A percentile compares a stretch with the other conserved stretches of the same genome.
Conservation (phyloP, 2,113 vertebrate species). For the Tragelaphus buxtoni region DNA sequence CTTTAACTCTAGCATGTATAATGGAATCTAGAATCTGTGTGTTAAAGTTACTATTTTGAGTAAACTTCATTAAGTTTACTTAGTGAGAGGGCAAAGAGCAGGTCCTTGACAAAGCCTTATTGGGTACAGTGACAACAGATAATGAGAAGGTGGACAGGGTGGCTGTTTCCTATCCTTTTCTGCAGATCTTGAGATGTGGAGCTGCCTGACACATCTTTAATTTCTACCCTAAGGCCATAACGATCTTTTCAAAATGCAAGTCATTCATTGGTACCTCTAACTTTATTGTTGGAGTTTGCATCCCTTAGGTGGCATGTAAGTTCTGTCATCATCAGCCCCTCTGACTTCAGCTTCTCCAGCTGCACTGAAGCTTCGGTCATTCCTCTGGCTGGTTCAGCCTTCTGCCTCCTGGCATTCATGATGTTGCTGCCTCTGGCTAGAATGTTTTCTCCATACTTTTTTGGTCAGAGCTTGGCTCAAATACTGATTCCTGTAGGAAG, state of each 20-base stretch:
- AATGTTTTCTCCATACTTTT: not conserved
- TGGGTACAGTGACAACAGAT: not conserved
- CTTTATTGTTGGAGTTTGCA: not conserved
- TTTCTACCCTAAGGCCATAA: not conserved
- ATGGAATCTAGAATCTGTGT: not conserved
- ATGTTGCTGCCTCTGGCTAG: not conserved
- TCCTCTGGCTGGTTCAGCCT: not conserved
- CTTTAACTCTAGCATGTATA: not conserved
- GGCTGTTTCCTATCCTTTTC: not conserved
- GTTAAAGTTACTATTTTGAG: constrained; percentile 1
- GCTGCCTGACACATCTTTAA: not conserved
- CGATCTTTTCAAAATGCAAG: constrained; percentile 16
- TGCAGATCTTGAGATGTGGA: not conserved
- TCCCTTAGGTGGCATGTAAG: no score
- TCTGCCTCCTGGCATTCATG: not conserved
- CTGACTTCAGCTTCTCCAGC: not conserved
- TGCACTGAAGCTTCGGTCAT: not conserved
- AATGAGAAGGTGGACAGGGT: not conserved
- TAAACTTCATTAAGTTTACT: not conserved
- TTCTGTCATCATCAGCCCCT: not conserved
- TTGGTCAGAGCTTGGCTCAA: not conserved
- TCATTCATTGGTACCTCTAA: not conserved
- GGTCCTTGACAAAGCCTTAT: not conserved
- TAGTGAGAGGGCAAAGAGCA: not conserved
- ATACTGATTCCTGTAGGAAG: not conserved